phyloP scores from a whole-genome alignment of 2,113 vertebrate species.

The Puntigrus tetrazona region DNA sequence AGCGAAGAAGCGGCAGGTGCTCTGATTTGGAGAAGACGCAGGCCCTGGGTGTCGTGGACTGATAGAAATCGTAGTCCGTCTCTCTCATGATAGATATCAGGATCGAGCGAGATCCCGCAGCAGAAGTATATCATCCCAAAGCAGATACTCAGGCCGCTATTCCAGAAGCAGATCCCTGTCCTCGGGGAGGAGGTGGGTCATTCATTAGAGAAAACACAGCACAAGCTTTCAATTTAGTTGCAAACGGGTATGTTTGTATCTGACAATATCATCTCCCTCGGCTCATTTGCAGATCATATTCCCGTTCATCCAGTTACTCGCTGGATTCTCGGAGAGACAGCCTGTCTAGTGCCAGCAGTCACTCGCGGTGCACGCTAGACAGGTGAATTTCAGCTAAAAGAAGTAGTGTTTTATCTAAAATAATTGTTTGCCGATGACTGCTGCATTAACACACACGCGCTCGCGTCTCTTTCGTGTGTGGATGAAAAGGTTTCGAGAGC shows the following conservation, averaged over 20 bases:
- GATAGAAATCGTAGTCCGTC: constrained; percentile 17
- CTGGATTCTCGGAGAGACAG: constrained; percentile 81
- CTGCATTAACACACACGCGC: neutral
- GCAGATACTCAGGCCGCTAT: constrained; percentile 75
- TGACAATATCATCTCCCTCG: constrained; percentile 17
- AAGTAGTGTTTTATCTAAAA: neutral
- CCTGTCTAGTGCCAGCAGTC: constrained; percentile 75
- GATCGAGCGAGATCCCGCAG: constrained; percentile 68
- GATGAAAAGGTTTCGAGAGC: constrained; percentile 70
- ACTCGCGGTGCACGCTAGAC: constrained; percentile 80
- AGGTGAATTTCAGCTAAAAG: constrained; percentile 85
- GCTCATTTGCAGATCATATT: constrained; percentile 81
- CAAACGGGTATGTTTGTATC: neutral
- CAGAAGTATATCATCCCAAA: constrained; percentile 76
- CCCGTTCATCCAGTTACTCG: constrained; percentile 85
- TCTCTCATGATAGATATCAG: constrained; percentile 8
- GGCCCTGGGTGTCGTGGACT: neutral
- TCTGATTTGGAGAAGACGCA: constrained; percentile 9
- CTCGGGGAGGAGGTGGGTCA: constrained; percentile 78
- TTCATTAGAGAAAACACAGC: neutral
- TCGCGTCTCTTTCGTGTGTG: neutral
- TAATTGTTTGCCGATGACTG: neutral
- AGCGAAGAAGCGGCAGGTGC: constrained; percentile 38
- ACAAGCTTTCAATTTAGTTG: neutral
- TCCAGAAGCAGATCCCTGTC: constrained; percentile 84